A percentile compares a stretch with the other conserved stretches of the same genome.
Conservation (phyloP, 2,888 invertebrate genomes). For the Caenorhabditis zanzibari region DNA sequence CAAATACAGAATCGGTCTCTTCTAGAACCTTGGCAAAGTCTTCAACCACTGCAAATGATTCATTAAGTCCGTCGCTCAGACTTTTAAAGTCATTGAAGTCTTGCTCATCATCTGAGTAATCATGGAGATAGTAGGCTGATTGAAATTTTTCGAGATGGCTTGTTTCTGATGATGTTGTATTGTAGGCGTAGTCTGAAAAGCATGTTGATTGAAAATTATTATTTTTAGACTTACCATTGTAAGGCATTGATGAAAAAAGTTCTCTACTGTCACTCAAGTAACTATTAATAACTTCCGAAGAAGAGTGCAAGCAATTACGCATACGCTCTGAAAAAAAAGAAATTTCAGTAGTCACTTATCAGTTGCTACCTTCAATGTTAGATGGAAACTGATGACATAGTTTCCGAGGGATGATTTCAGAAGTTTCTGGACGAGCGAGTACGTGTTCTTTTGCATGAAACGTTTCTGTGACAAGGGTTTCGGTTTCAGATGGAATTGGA, state of each 20-base stretch:
- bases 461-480: slow-evolving; percentile 34
- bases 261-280: neutral
- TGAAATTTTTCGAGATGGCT: neutral
- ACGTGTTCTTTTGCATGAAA: slow-evolving; percentile 36
- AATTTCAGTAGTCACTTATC: neutral
- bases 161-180: too few relatives aligned
- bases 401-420: slow-evolving; percentile 11
- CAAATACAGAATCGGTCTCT: slow-evolving; percentile 47
- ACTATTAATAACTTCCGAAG: slow-evolving; percentile 10
- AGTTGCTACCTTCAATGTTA: slow-evolving; percentile 28
- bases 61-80: slow-evolving; percentile 23
- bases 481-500: slow-evolving; percentile 24
- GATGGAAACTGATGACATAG: slow-evolving; percentile 17
- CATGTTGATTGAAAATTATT: neutral
- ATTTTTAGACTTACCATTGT: neutral
- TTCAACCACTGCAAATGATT: slow-evolving; percentile 34
- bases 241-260: neutral
- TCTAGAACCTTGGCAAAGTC: slow-evolving; percentile 43
- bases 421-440: slow-evolving; percentile 10
- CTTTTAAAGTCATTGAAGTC: slow-evolving; percentile 17
- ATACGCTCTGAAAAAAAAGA: slow-evolving; percentile 24
- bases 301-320: slow-evolving; percentile 28
- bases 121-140: neutral
- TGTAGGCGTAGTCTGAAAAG: slow-evolving; percentile 11
- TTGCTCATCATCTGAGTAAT: slow-evolving; percentile 9